Evolutionary conservation across 2,888 invertebrate species (phyloP), one percentile per base, ranked within the genome.

Genomic region (Rhimphoctona megacephalus): DNA sequence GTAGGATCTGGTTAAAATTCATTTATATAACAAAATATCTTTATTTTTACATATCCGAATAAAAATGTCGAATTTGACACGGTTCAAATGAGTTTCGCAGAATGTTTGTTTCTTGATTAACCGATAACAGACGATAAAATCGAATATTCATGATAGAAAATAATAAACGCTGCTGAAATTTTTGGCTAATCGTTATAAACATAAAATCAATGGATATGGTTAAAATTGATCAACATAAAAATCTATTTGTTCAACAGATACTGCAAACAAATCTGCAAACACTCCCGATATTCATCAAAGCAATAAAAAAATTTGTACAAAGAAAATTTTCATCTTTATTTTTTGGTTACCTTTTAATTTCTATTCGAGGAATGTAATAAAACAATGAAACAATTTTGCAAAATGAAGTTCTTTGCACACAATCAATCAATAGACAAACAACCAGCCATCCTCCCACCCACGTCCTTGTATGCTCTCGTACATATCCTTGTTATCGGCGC

Each of bases 401-500:
- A 54, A 54, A 54, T 6, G 22, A 57, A 14, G 6, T 17, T 6
- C 49, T 19, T 14, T 30, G 30, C 17, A 25, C 30, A 61, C 17
- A 61, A 61, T 61, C 61, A 61, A 61, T 61, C 30, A 54, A 54
- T 22, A 11, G 22, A 22, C n/a, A 17, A 61, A 6, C 30, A 61
- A 3, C 30, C 5, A 61, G 3, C 61, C 30, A 61, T 17, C 17
- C 30, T 14, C 7, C 30, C 17, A 25, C 57, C 25, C 57, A 57
- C 25, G 57, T 25, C 1, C 57, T 57, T 8, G 69, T 11, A 22
- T 69, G 17, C 17, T 8, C 46, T 25, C 69, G 25, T 69, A 30
- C 36, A 25, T 14, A 8, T 17, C 30, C 30, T 30, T 39, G 46
- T 30, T 43, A 66, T 69, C 70, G 77, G 85, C 85, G 85, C 85